These are phyloP conservation scores for Lacanobia oleracea DNA, from an alignment of 2,888 invertebrate species.

Conservation along the genomic window DNA sequence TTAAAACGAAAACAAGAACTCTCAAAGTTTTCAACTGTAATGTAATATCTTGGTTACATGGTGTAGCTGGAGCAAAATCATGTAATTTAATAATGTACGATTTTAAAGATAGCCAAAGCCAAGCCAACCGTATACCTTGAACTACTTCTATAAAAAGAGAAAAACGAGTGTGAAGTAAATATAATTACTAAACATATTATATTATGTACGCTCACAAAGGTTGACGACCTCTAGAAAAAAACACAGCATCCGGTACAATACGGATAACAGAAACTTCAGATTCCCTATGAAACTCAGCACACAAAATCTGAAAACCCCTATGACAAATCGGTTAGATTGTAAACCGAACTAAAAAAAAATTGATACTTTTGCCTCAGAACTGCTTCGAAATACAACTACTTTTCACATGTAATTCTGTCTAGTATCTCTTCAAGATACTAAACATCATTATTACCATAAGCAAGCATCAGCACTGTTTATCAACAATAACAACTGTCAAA, in stretches of 20 bases:
- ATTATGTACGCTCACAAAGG: too few relatives aligned
- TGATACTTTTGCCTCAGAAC: too few relatives aligned
- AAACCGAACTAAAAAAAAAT: too few relatives aligned
- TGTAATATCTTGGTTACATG: background rate
- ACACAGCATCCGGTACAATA: background rate
- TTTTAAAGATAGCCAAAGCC: background rate
- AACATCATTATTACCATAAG: too few relatives aligned
- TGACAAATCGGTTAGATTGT: too few relatives aligned
- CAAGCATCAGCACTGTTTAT: too few relatives aligned
- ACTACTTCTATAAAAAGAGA: background rate
- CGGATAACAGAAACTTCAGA: background rate
- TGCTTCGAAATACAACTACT: too few relatives aligned
- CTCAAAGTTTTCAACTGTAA: background rate
- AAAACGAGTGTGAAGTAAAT: too few relatives aligned
- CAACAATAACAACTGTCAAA: too few relatives aligned
- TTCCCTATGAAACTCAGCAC: constrained; percentile 26
- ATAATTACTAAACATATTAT: background rate
- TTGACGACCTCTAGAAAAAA: background rate
- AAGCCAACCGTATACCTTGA: background rate
- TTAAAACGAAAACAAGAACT: background rate
- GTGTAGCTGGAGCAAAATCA: background rate
- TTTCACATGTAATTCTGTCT: too few relatives aligned
- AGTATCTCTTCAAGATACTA: too few relatives aligned
- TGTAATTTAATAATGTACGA: background rate
- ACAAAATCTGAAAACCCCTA: too few relatives aligned